phyloP scores from a whole-genome alignment of 92 coral and sea anemone genomes.

The Epizoanthus scotinus region DNA sequence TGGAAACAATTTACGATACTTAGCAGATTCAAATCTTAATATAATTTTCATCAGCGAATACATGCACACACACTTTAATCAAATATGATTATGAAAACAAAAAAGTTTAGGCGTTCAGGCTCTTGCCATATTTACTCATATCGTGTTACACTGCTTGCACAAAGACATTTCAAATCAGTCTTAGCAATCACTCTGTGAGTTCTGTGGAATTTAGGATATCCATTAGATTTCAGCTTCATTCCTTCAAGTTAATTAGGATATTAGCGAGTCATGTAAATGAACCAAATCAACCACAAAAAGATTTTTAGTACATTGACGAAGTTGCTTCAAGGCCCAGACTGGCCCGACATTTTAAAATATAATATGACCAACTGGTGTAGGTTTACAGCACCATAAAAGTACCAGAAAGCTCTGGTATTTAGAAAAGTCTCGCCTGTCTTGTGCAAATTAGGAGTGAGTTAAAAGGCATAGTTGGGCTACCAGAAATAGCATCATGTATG shows the following conservation, averaged over 20 bases:
- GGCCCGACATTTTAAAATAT: too few relatives aligned
- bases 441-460: constrained; percentile 15
- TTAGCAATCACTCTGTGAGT: background rate
- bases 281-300: background rate
- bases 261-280: background rate
- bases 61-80: too few relatives aligned
- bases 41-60: too few relatives aligned
- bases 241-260: constrained; percentile 9
- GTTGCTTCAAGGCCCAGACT: constrained; percentile 28
- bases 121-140: background rate
- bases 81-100: background rate
- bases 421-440: constrained; percentile 31
- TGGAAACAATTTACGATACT: too few relatives aligned
- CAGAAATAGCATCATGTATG: constrained; percentile 43
- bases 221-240: constrained; percentile 9
- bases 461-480: constrained; percentile 28
- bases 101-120: background rate
- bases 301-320: background rate
- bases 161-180: constrained; percentile 6
- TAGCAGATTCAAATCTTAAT: too few relatives aligned
- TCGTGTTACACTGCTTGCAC: background rate
- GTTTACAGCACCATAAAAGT: background rate
- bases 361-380: background rate
- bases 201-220: background rate
- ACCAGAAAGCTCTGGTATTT: constrained; percentile 21